Evolutionary conservation across 2,888 invertebrate species (phyloP).

Genomic region (Cristatella mucedo): DNA sequence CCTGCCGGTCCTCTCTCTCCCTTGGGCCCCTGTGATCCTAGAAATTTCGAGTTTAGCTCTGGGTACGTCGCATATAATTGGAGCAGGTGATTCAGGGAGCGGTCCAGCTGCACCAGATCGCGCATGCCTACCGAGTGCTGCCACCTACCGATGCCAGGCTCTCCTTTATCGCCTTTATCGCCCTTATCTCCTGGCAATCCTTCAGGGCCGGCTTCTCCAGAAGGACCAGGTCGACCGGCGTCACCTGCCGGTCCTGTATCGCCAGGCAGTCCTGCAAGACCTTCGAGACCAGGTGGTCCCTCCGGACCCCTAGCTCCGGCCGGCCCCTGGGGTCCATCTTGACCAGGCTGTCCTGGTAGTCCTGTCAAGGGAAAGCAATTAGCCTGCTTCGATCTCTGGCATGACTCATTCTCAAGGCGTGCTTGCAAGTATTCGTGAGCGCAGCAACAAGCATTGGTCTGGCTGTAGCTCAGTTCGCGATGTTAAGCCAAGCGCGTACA

Average conservation of each 20-base stretch:
- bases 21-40: constrained; percentile 1
- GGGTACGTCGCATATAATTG: background rate
- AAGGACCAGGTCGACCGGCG: background rate
- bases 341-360: constrained; percentile 16
- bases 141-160: constrained; percentile 5
- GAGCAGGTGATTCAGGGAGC: constrained; percentile 2
- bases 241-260: constrained; percentile 13
- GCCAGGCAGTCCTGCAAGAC: constrained; percentile 11
- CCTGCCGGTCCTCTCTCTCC: constrained; percentile 11
- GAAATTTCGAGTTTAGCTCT: background rate
- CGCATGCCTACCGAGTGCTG: no score
- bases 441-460: no score
- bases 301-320: constrained; percentile 10
- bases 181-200: constrained; percentile 13
- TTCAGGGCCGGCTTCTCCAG: constrained; percentile 10
- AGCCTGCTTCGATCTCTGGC: background rate
- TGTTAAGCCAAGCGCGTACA: no score
- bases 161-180: background rate
- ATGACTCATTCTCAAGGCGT: constrained; percentile 12
- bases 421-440: constrained; percentile 15
- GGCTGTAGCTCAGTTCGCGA: no score
- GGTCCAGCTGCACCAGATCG: constrained; percentile 6
- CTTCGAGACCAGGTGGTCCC: constrained; percentile 5
- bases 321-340: constrained; percentile 16
- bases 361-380: constrained; percentile 14